A percentile compares a stretch with the other conserved stretches of the same genome.
phyloP scores from a whole-genome alignment of 2,888 invertebrate species.

The Drosophila koepferae region DNA sequence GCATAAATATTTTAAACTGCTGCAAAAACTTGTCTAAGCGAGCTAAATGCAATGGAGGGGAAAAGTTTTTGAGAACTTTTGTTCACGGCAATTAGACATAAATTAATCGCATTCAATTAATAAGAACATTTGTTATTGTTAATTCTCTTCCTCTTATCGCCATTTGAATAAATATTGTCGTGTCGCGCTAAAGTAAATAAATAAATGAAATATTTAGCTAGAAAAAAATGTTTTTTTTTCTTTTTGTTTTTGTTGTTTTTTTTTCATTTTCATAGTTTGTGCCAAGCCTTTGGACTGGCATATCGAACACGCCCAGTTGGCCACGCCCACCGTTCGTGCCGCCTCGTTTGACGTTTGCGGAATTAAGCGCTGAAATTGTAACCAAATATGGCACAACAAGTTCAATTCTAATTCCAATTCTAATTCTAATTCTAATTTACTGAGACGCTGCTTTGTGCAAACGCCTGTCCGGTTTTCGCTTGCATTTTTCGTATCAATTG shows the following conservation, averaged over 20 bases:
- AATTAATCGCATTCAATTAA: slow-evolving; percentile 72
- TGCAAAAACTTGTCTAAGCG: slow-evolving; percentile 20
- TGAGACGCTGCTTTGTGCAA: slow-evolving; percentile 56
- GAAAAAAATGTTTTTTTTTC: slow-evolving; percentile 38
- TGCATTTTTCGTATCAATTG: slow-evolving; percentile 79
- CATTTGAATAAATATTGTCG: slow-evolving; percentile 65
- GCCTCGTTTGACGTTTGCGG: slow-evolving; percentile 77
- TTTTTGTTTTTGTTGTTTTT: not conserved
- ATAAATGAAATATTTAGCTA: slow-evolving; percentile 74
- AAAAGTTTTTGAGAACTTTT: slow-evolving; percentile 19
- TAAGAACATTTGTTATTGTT: slow-evolving; percentile 45
- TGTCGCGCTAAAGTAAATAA: slow-evolving; percentile 59
- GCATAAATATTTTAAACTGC: slow-evolving; percentile 24
- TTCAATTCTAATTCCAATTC: slow-evolving; percentile 74
- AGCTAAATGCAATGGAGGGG: not conserved
- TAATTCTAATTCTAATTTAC: slow-evolving; percentile 57
- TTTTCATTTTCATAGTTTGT: slow-evolving; percentile 22
- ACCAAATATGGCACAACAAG: slow-evolving; percentile 78
- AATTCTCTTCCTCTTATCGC: slow-evolving; percentile 17
- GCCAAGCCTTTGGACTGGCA: slow-evolving; percentile 64
- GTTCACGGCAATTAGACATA: slow-evolving; percentile 59
- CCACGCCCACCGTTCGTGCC: slow-evolving; percentile 1
- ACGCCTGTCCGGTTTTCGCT: slow-evolving; percentile 43
- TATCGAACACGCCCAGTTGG: slow-evolving; percentile 31
- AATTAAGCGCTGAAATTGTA: slow-evolving; percentile 80